Evolutionary conservation across 1,140 invertebrate species (phyloP).

Genomic region (Dryas iulia): DNA sequence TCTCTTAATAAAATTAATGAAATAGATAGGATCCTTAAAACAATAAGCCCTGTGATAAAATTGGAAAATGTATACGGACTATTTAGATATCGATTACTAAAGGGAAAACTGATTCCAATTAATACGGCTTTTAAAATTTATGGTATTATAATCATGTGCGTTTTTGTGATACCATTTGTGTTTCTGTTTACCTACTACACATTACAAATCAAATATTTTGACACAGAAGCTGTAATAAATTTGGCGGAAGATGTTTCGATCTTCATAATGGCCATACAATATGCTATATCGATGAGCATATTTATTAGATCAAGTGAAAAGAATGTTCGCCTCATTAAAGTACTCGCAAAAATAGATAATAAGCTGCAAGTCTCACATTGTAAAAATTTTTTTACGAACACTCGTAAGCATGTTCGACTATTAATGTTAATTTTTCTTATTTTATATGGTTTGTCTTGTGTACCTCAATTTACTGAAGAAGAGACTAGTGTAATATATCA

Average conservation of each 20-base stretch:
- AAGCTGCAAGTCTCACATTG: constrained; percentile 35
- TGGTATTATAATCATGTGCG: constrained; percentile 21
- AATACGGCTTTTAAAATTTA: constrained; percentile 38
- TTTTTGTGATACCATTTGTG: neutral
- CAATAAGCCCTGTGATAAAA: neutral
- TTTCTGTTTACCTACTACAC: neutral
- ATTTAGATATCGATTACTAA: constrained; percentile 38
- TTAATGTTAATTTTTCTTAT: constrained; percentile 19
- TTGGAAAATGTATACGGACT: constrained; percentile 35
- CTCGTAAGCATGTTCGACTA: constrained; percentile 28
- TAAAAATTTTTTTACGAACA: constrained; percentile 38
- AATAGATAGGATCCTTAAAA: neutral
- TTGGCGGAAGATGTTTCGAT: constrained; percentile 40
- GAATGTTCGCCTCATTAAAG: constrained; percentile 41
- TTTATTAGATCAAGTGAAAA: constrained; percentile 28
- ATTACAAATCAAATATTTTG: neutral
- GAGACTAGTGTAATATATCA: neutral
- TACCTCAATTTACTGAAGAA: neutral
- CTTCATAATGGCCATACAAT: constrained; percentile 41
- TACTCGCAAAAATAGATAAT: constrained; percentile 42
- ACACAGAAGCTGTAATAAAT: constrained; percentile 10
- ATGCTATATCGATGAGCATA: constrained; percentile 35
- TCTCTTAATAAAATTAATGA: neutral
- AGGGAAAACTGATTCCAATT: constrained; percentile 25
- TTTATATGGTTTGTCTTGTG: neutral